Percentiles rank a stretch among this genome's conserved stretches.
phyloP scores from a whole-genome alignment of 2,113 vertebrate species.

The Nannospalax galili region DNA sequence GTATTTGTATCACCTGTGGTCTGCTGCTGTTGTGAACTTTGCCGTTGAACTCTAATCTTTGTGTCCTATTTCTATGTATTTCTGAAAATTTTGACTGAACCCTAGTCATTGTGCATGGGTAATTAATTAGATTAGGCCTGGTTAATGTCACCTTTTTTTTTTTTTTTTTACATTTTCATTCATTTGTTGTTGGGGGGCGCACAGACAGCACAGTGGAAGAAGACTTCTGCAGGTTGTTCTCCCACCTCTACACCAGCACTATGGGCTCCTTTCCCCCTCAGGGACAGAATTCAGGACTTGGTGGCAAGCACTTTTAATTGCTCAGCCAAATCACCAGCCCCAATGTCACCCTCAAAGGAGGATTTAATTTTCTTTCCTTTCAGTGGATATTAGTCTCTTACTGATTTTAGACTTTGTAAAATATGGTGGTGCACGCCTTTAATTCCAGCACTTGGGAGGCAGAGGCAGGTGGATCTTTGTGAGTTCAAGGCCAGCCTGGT shows the following conservation, averaged over 20 bases:
- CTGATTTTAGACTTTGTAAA: conserved; percentile 3
- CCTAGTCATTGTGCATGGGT: background rate
- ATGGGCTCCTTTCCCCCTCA: too few species aligned
- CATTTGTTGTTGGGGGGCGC: too few species aligned
- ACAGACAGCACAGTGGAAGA: too few species aligned
- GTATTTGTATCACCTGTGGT: background rate
- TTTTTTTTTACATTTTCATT: too few species aligned
- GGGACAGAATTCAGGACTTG: background rate
- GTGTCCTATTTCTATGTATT: background rate
- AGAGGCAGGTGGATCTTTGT: too few species aligned
- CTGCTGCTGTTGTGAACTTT: background rate
- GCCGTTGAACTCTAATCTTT: background rate
- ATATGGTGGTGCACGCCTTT: too few species aligned
- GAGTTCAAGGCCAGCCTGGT: too few species aligned
- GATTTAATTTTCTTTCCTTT: conserved; percentile 1
- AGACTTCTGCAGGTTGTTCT: too few species aligned
- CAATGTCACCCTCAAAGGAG: background rate
- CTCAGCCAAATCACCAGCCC: background rate
- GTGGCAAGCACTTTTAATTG: background rate
- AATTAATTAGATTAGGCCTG: background rate
- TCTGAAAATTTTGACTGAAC: background rate
- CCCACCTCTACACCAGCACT: too few species aligned
- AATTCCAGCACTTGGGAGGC: too few species aligned
- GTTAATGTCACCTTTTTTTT: background rate
- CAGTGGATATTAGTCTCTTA: background rate